Evolutionary conservation across 2,797 vertebrate genomes (phyloP).

Genomic region (Centroberyx gerrardi): DNA sequence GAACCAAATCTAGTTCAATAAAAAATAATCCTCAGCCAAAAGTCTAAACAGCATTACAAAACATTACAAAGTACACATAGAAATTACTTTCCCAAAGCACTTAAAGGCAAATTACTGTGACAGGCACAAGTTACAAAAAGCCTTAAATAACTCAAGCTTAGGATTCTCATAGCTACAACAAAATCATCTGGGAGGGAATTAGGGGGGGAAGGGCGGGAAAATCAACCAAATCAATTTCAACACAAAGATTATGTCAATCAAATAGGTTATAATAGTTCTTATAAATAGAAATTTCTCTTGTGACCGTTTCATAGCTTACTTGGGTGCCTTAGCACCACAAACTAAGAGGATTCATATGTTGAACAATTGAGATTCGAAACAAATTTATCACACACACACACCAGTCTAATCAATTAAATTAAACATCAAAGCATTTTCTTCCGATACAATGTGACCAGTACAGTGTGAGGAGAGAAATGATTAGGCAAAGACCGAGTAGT

Average conservation of each 20-base stretch:
- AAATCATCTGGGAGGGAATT: slow-evolving; percentile 53
- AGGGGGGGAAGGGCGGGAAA: slow-evolving; percentile 15
- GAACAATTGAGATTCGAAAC: slow-evolving; percentile 65
- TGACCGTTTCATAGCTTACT: slow-evolving; percentile 46
- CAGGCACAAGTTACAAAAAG: slow-evolving; percentile 82
- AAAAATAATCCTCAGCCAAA: slow-evolving; percentile 85
- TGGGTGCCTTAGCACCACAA: slow-evolving; percentile 28
- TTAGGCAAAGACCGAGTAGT: slow-evolving; percentile 53
- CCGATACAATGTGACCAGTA: slow-evolving; percentile 54
- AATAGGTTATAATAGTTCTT: slow-evolving; percentile 57
- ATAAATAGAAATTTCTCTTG: slow-evolving; percentile 75
- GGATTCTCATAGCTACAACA: slow-evolving; percentile 74
- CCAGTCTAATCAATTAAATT: slow-evolving; percentile 61
- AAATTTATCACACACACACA: slow-evolving; percentile 47
- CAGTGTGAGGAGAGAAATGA: slow-evolving; percentile 58
- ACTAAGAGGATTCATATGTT: slow-evolving; percentile 52
- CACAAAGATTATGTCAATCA: slow-evolving; percentile 60
- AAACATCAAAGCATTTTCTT: slow-evolving; percentile 66
- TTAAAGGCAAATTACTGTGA: slow-evolving; percentile 85
- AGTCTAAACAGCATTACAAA: slow-evolving; percentile 88
- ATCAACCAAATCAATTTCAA: slow-evolving; percentile 57
- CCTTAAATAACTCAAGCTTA: slow-evolving; percentile 78
- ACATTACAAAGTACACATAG: slow-evolving; percentile 84
- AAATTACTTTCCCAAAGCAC: slow-evolving; percentile 80
- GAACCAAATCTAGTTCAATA: slow-evolving; percentile 86